phyloP scores from a whole-genome alignment of 2,888 invertebrate species.

The Amiota minor region DNA sequence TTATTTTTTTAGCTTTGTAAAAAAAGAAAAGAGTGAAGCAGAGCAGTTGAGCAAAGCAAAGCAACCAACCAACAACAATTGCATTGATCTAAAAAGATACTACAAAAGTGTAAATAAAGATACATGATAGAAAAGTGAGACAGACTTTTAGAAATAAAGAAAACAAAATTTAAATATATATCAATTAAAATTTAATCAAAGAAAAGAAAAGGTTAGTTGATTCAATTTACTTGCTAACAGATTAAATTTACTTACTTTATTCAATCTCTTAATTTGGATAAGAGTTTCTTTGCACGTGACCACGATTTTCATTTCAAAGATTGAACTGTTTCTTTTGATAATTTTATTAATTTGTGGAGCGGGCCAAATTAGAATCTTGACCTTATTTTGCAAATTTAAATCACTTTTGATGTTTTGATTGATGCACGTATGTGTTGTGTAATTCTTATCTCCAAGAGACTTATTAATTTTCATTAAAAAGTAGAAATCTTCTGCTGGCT shows the following conservation, averaged over 20 bases:
- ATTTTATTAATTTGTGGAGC: no score
- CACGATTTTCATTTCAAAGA: neutral
- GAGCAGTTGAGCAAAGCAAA: conserved; percentile 10
- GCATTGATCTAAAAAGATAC: conserved; percentile 15
- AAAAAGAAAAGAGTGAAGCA: neutral
- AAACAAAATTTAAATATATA: no score
- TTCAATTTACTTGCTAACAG: neutral
- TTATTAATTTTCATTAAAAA: neutral
- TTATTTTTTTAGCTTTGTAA: neutral
- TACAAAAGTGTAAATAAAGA: no score
- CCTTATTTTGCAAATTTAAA: neutral
- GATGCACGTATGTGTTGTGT: neutral
- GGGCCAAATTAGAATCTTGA: neutral
- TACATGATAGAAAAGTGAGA: no score
- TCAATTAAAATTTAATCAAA: neutral
- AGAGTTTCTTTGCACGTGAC: neutral
- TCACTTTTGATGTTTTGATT: neutral
- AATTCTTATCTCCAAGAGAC: neutral
- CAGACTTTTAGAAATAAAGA: no score
- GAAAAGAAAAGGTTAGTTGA: conserved; percentile 19
- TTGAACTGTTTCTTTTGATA: neutral
- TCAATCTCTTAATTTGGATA: neutral
- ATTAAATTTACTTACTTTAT: neutral
- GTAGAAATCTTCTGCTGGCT: neutral
- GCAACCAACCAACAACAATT: conserved; percentile 15